Conservation (phyloP, 1,140 invertebrate genomes). For the Musca domestica region DNA sequence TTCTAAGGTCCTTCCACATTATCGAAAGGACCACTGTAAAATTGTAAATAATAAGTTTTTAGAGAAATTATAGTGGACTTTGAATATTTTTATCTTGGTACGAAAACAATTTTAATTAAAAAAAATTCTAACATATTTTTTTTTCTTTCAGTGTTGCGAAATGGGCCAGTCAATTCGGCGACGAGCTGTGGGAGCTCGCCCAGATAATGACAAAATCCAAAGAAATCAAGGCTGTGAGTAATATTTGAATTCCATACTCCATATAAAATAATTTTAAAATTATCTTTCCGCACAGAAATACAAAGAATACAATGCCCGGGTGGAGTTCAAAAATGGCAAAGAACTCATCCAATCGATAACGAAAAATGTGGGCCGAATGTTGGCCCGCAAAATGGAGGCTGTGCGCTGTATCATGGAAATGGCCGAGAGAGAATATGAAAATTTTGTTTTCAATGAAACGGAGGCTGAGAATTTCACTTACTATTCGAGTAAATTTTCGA, state of each 20-base stretch:
- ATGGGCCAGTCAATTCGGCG: slow-evolving; percentile 63
- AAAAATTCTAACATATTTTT: too few species aligned
- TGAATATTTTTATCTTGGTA: too few species aligned
- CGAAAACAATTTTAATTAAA: too few species aligned
- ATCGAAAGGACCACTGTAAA: too few species aligned
- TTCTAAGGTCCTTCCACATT: too few species aligned
- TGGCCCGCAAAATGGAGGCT: slow-evolving; percentile 79
- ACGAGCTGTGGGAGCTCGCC: slow-evolving; percentile 63
- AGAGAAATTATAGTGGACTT: neutral
- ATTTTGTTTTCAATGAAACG: slow-evolving; percentile 58
- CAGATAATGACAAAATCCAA: slow-evolving; percentile 61
- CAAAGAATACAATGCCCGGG: slow-evolving; percentile 69
- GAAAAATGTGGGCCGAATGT: slow-evolving; percentile 71
- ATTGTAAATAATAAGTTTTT: neutral
- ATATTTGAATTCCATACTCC: too few species aligned
- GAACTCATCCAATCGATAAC: slow-evolving; percentile 71
- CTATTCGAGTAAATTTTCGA: slow-evolving; percentile 71
- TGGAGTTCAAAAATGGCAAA: slow-evolving; percentile 72
- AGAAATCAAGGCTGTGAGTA: slow-evolving; percentile 60
- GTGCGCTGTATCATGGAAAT: slow-evolving; percentile 71
- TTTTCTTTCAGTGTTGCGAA: slow-evolving; percentile 56
- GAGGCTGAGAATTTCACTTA: slow-evolving; percentile 59
- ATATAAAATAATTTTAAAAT: neutral
- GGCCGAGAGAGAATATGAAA: slow-evolving; percentile 65
- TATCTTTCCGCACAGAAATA: slow-evolving; percentile 61